These are phyloP conservation scores for Dascyllus trimaculatus DNA, from an alignment of 2,113 vertebrate species.

Conservation along the genomic window DNA sequence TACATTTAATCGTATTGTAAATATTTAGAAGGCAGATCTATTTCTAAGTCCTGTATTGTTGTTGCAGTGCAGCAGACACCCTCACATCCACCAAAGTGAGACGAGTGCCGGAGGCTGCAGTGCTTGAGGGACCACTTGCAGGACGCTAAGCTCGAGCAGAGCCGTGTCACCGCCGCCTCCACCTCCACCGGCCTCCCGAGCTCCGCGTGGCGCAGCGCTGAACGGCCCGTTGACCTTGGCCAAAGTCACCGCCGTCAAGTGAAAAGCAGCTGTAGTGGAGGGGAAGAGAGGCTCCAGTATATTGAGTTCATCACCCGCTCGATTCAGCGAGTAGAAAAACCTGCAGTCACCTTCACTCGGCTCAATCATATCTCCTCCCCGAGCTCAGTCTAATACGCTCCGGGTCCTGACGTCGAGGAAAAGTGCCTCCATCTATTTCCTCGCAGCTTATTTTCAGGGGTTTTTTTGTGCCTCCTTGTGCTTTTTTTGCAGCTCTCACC, in stretches of 20 bases:
- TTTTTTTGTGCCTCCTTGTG: not conserved
- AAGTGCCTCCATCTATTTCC: conserved; percentile 27
- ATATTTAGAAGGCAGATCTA: no score
- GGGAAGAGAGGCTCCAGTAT: conserved; percentile 17
- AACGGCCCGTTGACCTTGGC: conserved; percentile 55
- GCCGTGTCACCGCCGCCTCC: conserved; percentile 5
- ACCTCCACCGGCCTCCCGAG: conserved; percentile 23
- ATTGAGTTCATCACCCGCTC: conserved; percentile 54
- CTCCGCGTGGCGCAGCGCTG: conserved; percentile 16
- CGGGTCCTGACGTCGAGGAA: conserved; percentile 3
- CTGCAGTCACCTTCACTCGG: conserved; percentile 50
- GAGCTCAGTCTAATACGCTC: conserved; percentile 18
- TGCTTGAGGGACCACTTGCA: not conserved
- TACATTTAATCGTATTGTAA: no score
- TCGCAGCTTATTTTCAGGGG: not conserved
- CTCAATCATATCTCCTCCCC: conserved; percentile 32
- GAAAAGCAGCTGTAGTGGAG: conserved; percentile 42
- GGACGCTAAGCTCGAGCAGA: conserved; percentile 9
- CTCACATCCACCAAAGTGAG: not conserved
- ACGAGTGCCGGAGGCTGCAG: not conserved
- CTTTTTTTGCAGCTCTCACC: conserved; percentile 1
- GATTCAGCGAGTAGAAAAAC: conserved; percentile 29
- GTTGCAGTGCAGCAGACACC: no score
- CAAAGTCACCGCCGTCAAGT: conserved; percentile 44
- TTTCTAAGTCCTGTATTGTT: no score